Percentiles rank a stretch among this genome's conserved stretches.
Evolutionary conservation across 2,888 invertebrate genomes (phyloP).

Genomic region (Lycia hirtaria): DNA sequence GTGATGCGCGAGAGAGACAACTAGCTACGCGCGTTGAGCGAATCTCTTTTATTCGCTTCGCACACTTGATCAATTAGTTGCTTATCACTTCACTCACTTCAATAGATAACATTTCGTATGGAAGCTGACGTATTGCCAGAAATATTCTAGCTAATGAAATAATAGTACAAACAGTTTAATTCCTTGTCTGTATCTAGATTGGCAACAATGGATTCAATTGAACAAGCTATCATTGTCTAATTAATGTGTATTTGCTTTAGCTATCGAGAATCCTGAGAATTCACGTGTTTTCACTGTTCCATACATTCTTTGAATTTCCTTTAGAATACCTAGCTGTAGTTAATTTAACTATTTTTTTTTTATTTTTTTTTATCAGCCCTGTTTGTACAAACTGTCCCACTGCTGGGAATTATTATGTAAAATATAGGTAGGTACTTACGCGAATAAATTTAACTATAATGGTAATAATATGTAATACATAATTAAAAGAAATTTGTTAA

Average conservation of each 20-base stretch:
- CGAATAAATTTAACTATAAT: no score
- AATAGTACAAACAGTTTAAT: constrained; percentile 22
- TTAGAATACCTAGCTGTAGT: not conserved
- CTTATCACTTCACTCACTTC: not conserved
- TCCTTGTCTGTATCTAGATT: constrained; percentile 31
- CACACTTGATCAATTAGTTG: no score
- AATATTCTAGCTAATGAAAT: constrained; percentile 23
- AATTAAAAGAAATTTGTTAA: no score
- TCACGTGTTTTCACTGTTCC: not conserved
- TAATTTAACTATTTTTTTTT: not conserved
- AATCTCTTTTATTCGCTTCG: no score
- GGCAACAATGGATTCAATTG: constrained; percentile 35
- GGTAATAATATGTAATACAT: no score
- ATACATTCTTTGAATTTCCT: not conserved
- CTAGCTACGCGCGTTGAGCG: no score
- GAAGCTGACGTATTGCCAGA: constrained; percentile 10
- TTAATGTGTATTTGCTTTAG: constrained; percentile 7
- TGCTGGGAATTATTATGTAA: no score
- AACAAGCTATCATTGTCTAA: constrained; percentile 15
- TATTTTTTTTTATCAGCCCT: not conserved
- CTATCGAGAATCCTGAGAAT: constrained; percentile 31
- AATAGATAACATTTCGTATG: not conserved
- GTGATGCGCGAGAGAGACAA: no score
- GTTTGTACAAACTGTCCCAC: no score
- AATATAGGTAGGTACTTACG: no score